These are phyloP conservation scores for Edolisoma coerulescens DNA, from an alignment of 2,113 vertebrate genomes.

Conservation along the genomic window DNA sequence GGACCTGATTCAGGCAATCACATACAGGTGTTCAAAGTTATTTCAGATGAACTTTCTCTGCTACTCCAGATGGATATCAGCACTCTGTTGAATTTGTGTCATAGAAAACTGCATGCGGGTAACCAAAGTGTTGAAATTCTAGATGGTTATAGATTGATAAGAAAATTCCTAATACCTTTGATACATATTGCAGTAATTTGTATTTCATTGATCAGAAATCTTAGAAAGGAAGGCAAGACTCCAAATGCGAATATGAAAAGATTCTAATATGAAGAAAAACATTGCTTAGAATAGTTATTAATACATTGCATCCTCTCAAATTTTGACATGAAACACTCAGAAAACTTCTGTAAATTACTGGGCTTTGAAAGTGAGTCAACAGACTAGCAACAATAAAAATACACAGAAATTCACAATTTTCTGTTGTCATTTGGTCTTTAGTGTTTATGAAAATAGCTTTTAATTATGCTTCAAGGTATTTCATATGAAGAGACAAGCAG, in stretches of 20 bases:
- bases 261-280: neutral
- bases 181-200: neutral
- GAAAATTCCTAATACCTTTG: neutral
- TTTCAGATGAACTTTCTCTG: neutral
- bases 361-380: neutral
- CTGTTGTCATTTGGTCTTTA: neutral
- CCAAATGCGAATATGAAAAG: neutral
- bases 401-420: neutral
- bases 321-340: neutral
- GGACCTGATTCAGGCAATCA: neutral
- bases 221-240: neutral
- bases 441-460: neutral
- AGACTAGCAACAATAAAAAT: neutral
- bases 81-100: neutral
- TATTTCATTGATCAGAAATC: neutral
- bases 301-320: neutral
- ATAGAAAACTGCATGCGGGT: neutral
- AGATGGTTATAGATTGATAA: neutral
- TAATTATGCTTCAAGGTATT: neutral
- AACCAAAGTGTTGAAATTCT: neutral
- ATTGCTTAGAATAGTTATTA: neutral
- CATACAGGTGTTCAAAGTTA: neutral
- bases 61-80: neutral
- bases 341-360: neutral
- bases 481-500: neutral